phyloP scores from a whole-genome alignment of 2,113 vertebrate species.

The Gallinago media region DNA sequence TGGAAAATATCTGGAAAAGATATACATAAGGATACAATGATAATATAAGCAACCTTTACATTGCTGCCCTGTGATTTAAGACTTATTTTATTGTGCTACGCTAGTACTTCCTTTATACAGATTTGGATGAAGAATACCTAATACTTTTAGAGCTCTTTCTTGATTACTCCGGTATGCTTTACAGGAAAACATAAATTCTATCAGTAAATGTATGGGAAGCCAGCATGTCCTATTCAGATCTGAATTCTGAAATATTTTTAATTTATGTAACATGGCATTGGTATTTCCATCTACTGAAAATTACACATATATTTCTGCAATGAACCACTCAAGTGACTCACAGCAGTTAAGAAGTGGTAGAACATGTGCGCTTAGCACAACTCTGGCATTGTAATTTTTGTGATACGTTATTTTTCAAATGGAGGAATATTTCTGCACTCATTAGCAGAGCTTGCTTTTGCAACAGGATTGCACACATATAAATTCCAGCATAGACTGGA shows the following conservation, averaged over 20 bases:
- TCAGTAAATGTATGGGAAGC: not conserved
- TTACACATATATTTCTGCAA: not conserved
- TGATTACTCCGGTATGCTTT: slow-evolving; percentile 1
- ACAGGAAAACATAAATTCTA: slow-evolving; percentile 23
- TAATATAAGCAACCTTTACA: not conserved
- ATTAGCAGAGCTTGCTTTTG: not conserved
- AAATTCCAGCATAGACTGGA: not conserved
- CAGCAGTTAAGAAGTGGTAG: not conserved
- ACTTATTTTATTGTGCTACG: not conserved
- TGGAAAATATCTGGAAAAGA: not conserved
- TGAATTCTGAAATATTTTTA: slow-evolving; percentile 4
- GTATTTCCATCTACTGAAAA: slow-evolving; percentile 24
- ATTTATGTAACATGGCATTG: slow-evolving; percentile 17
- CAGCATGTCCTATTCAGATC: not conserved
- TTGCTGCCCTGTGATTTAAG: not conserved
- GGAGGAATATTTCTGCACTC: not conserved
- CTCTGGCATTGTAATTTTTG: not conserved
- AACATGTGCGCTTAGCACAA: not conserved
- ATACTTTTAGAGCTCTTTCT: not conserved
- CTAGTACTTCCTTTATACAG: not conserved
- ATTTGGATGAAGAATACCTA: not conserved
- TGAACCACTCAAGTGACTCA: slow-evolving; percentile 9
- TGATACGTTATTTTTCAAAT: not conserved
- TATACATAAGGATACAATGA: not conserved
- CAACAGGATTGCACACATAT: not conserved